These are phyloP conservation scores for Watsonalla binaria DNA, from an alignment of 2,888 invertebrate genomes.

Conservation along the genomic window DNA sequence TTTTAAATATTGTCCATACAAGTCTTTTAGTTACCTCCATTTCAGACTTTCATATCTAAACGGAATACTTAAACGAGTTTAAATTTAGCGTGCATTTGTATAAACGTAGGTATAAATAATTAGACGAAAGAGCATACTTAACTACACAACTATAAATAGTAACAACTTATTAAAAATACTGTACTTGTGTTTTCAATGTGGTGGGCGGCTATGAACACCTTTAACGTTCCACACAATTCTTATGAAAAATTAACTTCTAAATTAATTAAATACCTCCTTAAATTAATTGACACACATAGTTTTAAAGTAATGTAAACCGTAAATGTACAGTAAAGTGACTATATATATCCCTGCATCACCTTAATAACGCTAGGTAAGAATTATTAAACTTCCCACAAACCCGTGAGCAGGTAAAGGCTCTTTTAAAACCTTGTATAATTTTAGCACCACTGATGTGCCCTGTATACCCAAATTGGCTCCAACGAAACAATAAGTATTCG, in stretches of 20 bases:
- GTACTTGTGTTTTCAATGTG: too few relatives aligned
- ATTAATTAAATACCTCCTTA: background rate
- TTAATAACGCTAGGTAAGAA: background rate
- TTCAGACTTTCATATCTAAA: too few relatives aligned
- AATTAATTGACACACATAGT: background rate
- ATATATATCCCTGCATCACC: background rate
- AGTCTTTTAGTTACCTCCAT: too few relatives aligned
- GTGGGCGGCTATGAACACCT: too few relatives aligned
- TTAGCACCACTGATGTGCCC: background rate
- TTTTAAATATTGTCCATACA: too few relatives aligned
- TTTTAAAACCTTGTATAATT: background rate
- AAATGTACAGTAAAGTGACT: background rate
- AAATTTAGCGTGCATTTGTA: too few relatives aligned
- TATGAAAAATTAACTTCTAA: background rate
- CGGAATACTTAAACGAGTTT: too few relatives aligned
- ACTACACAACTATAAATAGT: too few relatives aligned
- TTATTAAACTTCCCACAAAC: background rate
- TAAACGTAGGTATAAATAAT: too few relatives aligned
- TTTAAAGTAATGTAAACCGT: background rate
- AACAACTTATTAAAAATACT: too few relatives aligned
- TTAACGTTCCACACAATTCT: too few relatives aligned
- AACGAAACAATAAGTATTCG: background rate
- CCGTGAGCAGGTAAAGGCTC: background rate
- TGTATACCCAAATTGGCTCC: background rate
- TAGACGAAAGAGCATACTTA: too few relatives aligned